A percentile compares a stretch with the other conserved stretches of the same genome.
Conservation (phyloP, 2,797 vertebrate species). For the Acridotheres tristis region DNA sequence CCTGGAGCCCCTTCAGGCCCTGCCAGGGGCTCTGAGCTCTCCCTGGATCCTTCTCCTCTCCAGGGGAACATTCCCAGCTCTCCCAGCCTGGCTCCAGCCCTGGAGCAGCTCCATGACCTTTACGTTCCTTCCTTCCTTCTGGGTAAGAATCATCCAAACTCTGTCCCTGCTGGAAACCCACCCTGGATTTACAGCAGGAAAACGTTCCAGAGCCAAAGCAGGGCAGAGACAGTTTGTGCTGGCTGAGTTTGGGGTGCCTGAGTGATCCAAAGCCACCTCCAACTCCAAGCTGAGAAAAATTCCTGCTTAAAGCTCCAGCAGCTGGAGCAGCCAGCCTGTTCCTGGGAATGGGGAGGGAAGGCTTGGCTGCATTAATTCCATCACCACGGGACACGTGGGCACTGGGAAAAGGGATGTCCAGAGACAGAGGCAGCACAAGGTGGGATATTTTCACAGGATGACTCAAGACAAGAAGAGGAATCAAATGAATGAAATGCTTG, state of each 20-base stretch:
- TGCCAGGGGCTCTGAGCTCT: background rate
- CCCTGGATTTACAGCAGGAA: background rate
- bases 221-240: background rate
- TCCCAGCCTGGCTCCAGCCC: background rate
- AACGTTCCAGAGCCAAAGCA: fast-evolving
- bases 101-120: background rate
- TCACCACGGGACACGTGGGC: fast-evolving
- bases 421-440: background rate
- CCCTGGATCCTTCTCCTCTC: background rate
- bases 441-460: background rate
- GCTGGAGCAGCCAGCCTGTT: background rate
- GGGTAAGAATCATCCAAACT: background rate
- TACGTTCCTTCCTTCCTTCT: fast-evolving
- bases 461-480: background rate
- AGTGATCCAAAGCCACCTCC: background rate
- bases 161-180: background rate
- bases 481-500: background rate
- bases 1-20: background rate
- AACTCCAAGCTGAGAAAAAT: background rate
- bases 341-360: background rate
- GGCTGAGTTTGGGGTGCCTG: background rate
- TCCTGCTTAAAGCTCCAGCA: background rate
- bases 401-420: background rate
- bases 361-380: background rate
- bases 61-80: background rate